Evolutionary conservation across 2,797 vertebrate genomes (phyloP).

Genomic region (Poecile montanus): DNA sequence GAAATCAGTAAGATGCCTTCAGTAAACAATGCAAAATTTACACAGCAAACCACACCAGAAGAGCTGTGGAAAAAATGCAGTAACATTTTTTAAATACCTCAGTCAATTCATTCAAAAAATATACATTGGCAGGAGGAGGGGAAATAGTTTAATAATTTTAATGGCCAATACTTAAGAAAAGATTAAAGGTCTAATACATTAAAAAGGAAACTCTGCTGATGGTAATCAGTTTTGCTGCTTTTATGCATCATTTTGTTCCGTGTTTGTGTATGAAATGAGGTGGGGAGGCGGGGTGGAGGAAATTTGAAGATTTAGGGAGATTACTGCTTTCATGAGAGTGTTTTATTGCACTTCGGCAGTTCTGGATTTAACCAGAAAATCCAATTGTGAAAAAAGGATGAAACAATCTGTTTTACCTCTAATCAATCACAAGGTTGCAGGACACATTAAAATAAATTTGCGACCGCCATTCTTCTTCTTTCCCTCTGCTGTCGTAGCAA

Average conservation of each 20-base stretch:
- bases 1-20: neutral
- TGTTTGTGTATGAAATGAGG: constrained; percentile 52
- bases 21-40: neutral
- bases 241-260: constrained; percentile 31
- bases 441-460: constrained; percentile 66
- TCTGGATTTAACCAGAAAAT: constrained; percentile 65
- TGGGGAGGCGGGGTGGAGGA: neutral
- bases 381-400: constrained; percentile 65
- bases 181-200: constrained; percentile 62
- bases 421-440: constrained; percentile 57
- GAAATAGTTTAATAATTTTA: constrained; percentile 68
- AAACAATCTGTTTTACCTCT: constrained; percentile 66
- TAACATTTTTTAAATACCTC: constrained; percentile 15
- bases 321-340: constrained; percentile 44
- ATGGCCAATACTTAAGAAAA: constrained; percentile 64
- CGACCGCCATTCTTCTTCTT: neutral
- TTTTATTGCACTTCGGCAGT: constrained; percentile 58
- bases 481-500: constrained; percentile 21
- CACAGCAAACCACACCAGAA: neutral
- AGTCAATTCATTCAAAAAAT: constrained; percentile 42
- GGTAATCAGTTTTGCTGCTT: constrained; percentile 64
- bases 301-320: constrained; percentile 54
- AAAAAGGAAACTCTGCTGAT: constrained; percentile 64
- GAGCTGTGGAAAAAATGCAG: neutral
- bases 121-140: constrained; percentile 40